These are phyloP conservation scores for Eulemur rufifrons DNA, from an alignment of 2,113 vertebrate species.

Conservation along the genomic window DNA sequence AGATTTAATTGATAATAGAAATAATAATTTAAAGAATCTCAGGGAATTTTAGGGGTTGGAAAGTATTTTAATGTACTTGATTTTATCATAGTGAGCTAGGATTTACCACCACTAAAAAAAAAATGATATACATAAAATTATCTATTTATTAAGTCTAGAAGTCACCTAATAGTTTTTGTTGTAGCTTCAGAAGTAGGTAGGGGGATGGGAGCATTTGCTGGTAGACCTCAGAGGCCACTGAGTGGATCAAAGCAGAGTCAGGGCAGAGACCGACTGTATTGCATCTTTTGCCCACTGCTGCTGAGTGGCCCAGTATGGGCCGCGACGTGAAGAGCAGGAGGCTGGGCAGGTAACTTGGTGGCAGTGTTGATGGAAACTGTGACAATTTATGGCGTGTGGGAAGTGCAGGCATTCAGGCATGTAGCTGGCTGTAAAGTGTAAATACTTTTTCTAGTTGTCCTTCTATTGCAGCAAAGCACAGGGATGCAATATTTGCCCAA, in stretches of 20 bases:
- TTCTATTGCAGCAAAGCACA: background rate
- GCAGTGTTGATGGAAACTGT: background rate
- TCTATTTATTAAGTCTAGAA: background rate
- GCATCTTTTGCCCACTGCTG: background rate
- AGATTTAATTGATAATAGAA: background rate
- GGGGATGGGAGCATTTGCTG: rapidly evolving
- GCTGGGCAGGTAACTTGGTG: background rate
- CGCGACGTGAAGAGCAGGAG: background rate
- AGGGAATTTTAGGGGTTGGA: background rate
- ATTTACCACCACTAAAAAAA: background rate
- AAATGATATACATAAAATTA: background rate
- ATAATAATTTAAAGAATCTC: background rate
- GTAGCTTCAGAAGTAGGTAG: background rate
- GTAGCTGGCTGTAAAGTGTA: background rate
- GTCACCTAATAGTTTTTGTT: background rate
- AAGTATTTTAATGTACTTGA: background rate
- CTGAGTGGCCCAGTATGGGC: background rate
- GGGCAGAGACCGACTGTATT: rapidly evolving
- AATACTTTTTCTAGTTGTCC: background rate
- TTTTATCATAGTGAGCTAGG: background rate
- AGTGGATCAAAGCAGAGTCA: background rate
- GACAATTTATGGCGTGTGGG: background rate
- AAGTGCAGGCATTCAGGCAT: background rate
- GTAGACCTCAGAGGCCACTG: background rate
- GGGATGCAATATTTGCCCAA: background rate